Conservation (phyloP, 2,113 vertebrate species). For the Gallinago media region DNA sequence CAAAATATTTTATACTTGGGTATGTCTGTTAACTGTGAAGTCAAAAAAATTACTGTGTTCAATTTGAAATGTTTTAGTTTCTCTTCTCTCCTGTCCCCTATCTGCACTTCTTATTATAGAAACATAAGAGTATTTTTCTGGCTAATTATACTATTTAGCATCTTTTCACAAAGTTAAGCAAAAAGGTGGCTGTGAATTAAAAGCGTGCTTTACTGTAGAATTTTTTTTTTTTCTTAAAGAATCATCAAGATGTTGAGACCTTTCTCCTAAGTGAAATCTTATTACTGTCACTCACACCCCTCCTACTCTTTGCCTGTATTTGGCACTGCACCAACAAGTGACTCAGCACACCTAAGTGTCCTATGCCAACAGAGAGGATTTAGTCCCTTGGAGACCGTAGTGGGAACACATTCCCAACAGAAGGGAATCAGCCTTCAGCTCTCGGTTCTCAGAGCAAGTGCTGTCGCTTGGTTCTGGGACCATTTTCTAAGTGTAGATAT, state of each 20-base stretch:
- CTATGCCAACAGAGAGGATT: not conserved
- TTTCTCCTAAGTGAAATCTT: not conserved
- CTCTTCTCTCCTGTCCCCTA: not conserved
- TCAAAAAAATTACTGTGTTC: not conserved
- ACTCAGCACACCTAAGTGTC: not conserved
- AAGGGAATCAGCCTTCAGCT: not conserved
- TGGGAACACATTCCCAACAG: not conserved
- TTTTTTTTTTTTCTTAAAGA: not conserved
- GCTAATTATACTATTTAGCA: not conserved
- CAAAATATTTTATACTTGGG: not conserved
- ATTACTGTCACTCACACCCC: not conserved
- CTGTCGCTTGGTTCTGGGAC: not conserved
- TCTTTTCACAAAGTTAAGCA: not conserved
- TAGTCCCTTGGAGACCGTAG: not conserved
- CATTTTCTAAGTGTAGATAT: not conserved
- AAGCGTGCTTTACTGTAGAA: not conserved
- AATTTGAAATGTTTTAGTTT: not conserved
- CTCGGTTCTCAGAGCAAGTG: not conserved
- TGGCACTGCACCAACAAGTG: constrained; percentile 8
- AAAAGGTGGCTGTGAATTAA: not conserved
- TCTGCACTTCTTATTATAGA: not conserved
- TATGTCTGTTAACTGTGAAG: not conserved
- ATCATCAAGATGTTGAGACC: not conserved
- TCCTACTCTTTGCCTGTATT: not conserved
- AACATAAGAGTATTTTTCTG: not conserved